Conservation (phyloP, 2,113 vertebrate genomes). For the Cinclus cinclus region DNA sequence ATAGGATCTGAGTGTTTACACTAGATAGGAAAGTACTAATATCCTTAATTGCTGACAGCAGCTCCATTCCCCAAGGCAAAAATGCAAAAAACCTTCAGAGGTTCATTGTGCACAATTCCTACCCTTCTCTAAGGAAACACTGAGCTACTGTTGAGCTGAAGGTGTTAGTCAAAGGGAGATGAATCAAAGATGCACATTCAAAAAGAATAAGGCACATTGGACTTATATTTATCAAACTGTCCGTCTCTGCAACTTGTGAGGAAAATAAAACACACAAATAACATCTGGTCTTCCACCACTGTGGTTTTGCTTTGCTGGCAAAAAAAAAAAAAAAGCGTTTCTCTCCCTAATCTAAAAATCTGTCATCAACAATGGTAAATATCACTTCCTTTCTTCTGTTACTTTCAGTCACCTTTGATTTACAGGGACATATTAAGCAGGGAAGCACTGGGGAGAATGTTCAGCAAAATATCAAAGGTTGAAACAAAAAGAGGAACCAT, state of each 20-base stretch:
- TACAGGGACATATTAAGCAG: background rate
- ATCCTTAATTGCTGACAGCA: background rate
- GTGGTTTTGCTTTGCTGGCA: background rate
- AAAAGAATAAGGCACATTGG: background rate
- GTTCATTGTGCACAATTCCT: background rate
- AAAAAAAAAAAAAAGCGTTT: background rate
- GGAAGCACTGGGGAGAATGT: background rate
- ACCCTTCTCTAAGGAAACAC: background rate
- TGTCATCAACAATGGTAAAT: slow-evolving; percentile 9
- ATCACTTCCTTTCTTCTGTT: slow-evolving; percentile 14
- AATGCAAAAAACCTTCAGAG: background rate
- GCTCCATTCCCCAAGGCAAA: background rate
- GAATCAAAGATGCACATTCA: background rate
- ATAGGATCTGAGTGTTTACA: background rate
- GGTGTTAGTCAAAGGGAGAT: background rate
- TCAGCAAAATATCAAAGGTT: slow-evolving; percentile 22
- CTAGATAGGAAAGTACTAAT: background rate
- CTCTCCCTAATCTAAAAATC: slow-evolving; percentile 2
- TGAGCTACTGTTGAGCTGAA: background rate
- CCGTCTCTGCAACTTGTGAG: background rate
- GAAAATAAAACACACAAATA: background rate
- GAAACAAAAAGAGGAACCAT: background rate
- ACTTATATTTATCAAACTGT: background rate
- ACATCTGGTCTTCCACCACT: background rate
- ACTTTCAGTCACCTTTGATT: slow-evolving; percentile 33